Base-by-base conservation (phyloP, 2,113 vertebrate genomes). In the Muntiacus reevesi region DNA sequence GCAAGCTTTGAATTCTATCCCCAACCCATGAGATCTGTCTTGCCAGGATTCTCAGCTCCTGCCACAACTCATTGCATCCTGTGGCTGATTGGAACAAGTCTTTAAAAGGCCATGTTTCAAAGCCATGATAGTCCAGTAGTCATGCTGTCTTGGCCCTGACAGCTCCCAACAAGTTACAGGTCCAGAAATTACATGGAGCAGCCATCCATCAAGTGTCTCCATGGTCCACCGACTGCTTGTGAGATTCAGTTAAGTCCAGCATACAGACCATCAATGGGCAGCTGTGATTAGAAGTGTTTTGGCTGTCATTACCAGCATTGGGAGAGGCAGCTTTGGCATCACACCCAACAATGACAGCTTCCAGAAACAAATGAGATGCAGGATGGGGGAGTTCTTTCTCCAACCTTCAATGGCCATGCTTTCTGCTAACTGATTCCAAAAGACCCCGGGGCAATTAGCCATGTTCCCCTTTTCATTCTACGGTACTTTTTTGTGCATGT, bases 71-170 rank as follows among this genome's bases (percentile, higher is more conserved):
- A 97, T 82, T 95, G 95, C 67, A 50, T 25, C 84, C n/a, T 23
- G 79, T 96, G 96, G 96, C 54, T 86, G 95, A 96, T 25, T 50
- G 74, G 59, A 96, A 96, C 93, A 92, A 96, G 89, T 67, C 95
- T 97, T 94, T 96, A 64, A 92, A 98, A 92, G 95, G 67, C 89
- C 87, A 96, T 95, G 95, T 98, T 97, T 97, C 91, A 95, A 74
- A 96, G 94, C 89, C 91, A 79, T 23, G 83, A 96, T 82, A 55
- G 94, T 93, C 91, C 54, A 79, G 59, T 14, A 88, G 96, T 95
- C 97, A 93, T 0, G 52, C 93, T 97, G 89, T 83, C 97, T 88
- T n/a, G 54, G 84, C 50, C 25, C 91, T 93, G 95, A 97, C 86
- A 97, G 93, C 83, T 91, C 93, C 81, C 85, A 98, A 96, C 94